Conservation (phyloP, 2,888 invertebrate genomes). For the Mythimna vitellina region DNA sequence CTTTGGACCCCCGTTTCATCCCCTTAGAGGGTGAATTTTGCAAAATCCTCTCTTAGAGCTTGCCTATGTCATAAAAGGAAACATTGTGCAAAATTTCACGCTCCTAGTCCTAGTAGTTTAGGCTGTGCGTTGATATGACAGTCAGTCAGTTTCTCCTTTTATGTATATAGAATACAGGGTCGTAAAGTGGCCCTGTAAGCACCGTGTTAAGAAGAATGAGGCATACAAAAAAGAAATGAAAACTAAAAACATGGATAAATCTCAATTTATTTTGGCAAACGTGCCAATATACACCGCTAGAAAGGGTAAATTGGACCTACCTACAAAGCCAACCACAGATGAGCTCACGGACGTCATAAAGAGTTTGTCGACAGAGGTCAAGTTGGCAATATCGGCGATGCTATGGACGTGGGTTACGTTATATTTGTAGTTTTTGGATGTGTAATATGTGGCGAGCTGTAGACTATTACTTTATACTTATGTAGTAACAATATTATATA, state of each 20-base stretch:
- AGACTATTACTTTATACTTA: not conserved
- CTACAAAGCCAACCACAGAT: not conserved
- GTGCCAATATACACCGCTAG: not conserved
- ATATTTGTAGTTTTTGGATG: slow-evolving; percentile 18
- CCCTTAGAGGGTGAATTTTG: no score
- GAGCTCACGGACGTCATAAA: slow-evolving; percentile 10
- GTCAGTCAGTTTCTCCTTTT: no score
- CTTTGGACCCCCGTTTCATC: no score
- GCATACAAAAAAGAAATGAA: not conserved
- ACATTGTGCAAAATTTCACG: no score
- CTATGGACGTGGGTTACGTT: slow-evolving; percentile 15
- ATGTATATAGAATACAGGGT: no score
- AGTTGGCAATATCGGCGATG: slow-evolving; percentile 34
- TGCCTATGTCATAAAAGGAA: no score
- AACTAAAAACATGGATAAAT: not conserved
- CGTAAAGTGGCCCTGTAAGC: no score
- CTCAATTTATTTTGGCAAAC: not conserved
- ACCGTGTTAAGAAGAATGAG: not conserved
- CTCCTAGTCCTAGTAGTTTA: no score
- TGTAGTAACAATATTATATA: no score
- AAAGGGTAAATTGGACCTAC: slow-evolving; percentile 10
- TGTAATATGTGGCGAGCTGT: slow-evolving; percentile 22
- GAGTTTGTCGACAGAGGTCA: slow-evolving; percentile 26
- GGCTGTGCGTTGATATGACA: no score
- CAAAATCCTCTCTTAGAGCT: no score